A percentile compares a stretch with the other conserved stretches of the same genome.
phyloP scores from a whole-genome alignment of 2,113 vertebrate genomes.

The Eurystomus gularis region DNA sequence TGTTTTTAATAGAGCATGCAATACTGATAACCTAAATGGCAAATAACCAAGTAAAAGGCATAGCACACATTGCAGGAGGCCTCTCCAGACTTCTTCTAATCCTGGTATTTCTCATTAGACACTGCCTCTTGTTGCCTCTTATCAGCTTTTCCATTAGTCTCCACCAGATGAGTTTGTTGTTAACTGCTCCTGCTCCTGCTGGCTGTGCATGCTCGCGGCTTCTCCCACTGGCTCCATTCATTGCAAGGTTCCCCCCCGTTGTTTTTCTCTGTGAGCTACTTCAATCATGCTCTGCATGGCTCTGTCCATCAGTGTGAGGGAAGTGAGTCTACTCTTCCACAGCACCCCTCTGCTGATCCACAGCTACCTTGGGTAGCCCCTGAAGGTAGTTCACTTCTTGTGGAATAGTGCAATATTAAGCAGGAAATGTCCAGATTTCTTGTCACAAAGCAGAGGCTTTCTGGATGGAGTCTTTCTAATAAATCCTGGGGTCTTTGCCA shows the following conservation, averaged over 20 bases:
- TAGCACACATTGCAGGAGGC: background rate
- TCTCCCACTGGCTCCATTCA: background rate
- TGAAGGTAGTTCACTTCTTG: background rate
- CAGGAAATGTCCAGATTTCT: background rate
- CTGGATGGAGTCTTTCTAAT: background rate
- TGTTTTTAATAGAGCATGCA: background rate
- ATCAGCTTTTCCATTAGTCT: background rate
- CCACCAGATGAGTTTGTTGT: background rate
- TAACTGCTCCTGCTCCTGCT: background rate
- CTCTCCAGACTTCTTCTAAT: background rate
- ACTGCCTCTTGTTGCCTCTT: background rate
- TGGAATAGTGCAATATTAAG: background rate
- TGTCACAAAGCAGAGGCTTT: background rate
- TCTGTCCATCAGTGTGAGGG: accelerated
- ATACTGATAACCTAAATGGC: background rate
- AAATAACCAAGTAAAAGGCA: background rate
- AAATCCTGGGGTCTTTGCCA: background rate
- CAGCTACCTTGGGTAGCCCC: background rate
- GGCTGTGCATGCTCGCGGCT: background rate
- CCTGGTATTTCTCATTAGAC: background rate
- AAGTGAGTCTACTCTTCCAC: background rate
- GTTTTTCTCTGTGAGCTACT: background rate
- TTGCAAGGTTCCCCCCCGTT: accelerated
- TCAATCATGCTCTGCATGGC: background rate
- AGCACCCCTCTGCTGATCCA: background rate